Percentiles rank a stretch among this genome's conserved stretches.
Evolutionary conservation across 2,113 vertebrate genomes (phyloP).

Genomic region (Uria aalge): DNA sequence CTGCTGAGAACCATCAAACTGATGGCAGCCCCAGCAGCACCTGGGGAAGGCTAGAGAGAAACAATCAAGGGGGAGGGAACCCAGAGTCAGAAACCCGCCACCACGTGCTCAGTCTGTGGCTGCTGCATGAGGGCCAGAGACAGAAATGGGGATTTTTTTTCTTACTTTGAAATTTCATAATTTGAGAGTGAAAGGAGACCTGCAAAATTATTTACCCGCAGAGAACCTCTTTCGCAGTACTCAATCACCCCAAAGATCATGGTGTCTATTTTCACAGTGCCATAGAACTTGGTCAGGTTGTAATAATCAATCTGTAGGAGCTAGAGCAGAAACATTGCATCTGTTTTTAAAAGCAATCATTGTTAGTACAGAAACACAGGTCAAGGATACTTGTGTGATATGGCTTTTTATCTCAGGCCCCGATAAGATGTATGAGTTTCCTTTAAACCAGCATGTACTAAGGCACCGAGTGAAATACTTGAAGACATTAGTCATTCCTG

Average conservation of each 20-base stretch:
- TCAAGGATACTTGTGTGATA: background rate
- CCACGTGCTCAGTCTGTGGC: background rate
- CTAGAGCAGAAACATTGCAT: constrained; percentile 66
- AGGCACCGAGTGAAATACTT: background rate
- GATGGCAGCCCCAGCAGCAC: background rate
- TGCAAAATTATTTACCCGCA: constrained; percentile 82
- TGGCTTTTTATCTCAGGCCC: background rate
- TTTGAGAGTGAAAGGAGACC: background rate
- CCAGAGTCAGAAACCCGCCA: background rate
- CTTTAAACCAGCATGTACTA: background rate
- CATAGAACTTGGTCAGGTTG: constrained; percentile 98
- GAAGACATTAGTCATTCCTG: background rate
- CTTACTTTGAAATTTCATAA: background rate
- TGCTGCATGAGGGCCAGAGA: background rate
- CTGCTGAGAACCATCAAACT: background rate
- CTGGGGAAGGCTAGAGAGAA: background rate
- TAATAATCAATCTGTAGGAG: constrained; percentile 93
- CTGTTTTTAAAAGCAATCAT: background rate
- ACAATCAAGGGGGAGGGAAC: background rate
- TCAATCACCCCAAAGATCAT: constrained; percentile 91
- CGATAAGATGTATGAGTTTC: background rate
- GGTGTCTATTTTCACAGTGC: constrained; percentile 91
- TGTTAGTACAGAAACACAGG: background rate
- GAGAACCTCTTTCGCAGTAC: constrained; percentile 92
- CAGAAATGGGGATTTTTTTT: background rate